A percentile compares a stretch with the other conserved stretches of the same genome.
Conservation (phyloP, 2,113 vertebrate species). For the Megaptera novaeangliae region DNA sequence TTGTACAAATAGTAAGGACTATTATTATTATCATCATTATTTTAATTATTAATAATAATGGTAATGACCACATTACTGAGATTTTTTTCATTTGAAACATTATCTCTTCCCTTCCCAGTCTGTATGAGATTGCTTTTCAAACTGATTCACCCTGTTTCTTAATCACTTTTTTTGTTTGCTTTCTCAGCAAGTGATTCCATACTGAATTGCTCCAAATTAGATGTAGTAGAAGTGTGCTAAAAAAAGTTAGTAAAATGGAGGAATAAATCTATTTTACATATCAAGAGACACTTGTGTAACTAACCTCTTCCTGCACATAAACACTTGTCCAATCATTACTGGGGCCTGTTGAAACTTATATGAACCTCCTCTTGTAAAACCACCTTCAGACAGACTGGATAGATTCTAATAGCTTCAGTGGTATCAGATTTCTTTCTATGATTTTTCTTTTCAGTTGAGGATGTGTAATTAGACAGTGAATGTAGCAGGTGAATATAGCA, state of each 20-base stretch:
- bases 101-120: neutral
- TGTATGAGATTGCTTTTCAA: neutral
- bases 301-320: neutral
- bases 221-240: neutral
- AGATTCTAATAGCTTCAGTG: neutral
- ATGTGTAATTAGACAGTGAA: neutral
- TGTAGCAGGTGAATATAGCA: neutral
- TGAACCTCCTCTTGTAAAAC: neutral
- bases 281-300: neutral
- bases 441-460: neutral
- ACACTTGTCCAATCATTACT: neutral
- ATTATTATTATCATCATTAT: slow-evolving; percentile 1
- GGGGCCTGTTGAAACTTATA: neutral
- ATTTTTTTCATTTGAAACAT: neutral
- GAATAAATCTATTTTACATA: neutral
- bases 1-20: neutral
- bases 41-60: slow-evolving; percentile 14
- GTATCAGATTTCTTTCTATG: neutral
- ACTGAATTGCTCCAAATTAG: slow-evolving; percentile 3
- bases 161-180: neutral
- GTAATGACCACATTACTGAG: neutral
- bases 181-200: neutral
- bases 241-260: neutral
- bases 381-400: neutral
- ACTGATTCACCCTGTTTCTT: neutral